These are phyloP conservation scores for Eclectus roratus DNA, from an alignment of 2,113 vertebrate species.

Conservation along the genomic window DNA sequence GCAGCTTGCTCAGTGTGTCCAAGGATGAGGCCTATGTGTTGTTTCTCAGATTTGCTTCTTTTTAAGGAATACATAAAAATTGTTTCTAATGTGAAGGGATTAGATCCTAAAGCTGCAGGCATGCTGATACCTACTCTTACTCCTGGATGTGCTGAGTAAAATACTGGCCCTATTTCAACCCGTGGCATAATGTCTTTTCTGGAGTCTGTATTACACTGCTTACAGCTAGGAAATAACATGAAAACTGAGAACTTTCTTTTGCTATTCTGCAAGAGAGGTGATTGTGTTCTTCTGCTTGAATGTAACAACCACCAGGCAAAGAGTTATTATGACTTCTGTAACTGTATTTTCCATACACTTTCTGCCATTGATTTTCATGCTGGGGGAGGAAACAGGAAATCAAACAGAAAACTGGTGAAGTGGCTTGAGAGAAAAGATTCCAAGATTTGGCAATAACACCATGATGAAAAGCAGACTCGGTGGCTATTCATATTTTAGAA, in stretches of 20 bases:
- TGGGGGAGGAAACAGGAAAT: background rate
- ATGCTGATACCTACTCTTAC: background rate
- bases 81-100: background rate
- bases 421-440: background rate
- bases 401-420: background rate
- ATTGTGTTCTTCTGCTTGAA: background rate
- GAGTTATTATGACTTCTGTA: background rate
- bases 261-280: background rate
- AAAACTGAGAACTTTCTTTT: background rate
- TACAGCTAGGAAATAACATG: fast-evolving
- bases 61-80: background rate
- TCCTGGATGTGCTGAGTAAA: background rate
- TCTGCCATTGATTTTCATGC: background rate
- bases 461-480: background rate
- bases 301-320: background rate
- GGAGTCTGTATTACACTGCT: background rate
- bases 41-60: background rate
- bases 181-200: background rate
- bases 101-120: background rate
- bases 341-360: background rate
- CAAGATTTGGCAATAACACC: background rate
- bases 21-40: fast-evolving
- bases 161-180: background rate
- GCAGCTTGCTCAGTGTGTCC: fast-evolving
- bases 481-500: background rate